Conservation (phyloP, 2,888 invertebrate species). For the Corbicula japonica region DNA sequence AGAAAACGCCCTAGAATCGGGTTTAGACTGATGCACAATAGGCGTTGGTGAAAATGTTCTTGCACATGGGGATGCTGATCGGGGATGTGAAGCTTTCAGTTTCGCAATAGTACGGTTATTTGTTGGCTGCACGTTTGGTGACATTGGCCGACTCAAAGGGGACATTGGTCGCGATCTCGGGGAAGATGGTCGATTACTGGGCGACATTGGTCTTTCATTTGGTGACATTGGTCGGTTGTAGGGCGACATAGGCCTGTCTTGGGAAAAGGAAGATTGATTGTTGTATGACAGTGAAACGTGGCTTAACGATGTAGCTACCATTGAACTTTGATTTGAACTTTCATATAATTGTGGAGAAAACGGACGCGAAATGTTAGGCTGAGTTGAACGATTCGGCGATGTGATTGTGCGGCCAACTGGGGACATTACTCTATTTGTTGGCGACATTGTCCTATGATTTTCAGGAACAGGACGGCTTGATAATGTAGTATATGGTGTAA, state of each 20-base stretch:
- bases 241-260: conserved; percentile 35
- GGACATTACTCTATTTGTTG: conserved; percentile 24
- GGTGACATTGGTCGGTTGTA: conserved; percentile 15
- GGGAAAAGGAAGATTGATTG: background rate
- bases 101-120: conserved; percentile 14
- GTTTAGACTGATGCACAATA: conserved; percentile 21
- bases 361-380: conserved; percentile 27
- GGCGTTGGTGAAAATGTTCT: conserved; percentile 14
- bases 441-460: conserved; percentile 17
- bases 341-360: conserved; percentile 35
- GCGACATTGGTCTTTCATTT: conserved; percentile 17
- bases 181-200: conserved; percentile 27
- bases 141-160: conserved; percentile 48
- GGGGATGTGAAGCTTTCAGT: background rate
- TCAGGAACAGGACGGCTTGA: conserved; percentile 16
- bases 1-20: conserved; percentile 12
- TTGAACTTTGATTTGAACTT: background rate
- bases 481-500: conserved; percentile 39
- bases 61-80: background rate
- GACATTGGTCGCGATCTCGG: conserved; percentile 36
- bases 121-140: conserved; percentile 51
- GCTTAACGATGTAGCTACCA: background rate
- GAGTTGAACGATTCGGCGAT: conserved; percentile 33
- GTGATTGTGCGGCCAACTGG: conserved; percentile 16
- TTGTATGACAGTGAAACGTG: too few relatives aligned